A percentile compares a stretch with the other conserved stretches of the same genome.
These are phyloP conservation scores for Cydia splendana DNA, from an alignment of 1,140 invertebrate genomes.

Conservation along the genomic window DNA sequence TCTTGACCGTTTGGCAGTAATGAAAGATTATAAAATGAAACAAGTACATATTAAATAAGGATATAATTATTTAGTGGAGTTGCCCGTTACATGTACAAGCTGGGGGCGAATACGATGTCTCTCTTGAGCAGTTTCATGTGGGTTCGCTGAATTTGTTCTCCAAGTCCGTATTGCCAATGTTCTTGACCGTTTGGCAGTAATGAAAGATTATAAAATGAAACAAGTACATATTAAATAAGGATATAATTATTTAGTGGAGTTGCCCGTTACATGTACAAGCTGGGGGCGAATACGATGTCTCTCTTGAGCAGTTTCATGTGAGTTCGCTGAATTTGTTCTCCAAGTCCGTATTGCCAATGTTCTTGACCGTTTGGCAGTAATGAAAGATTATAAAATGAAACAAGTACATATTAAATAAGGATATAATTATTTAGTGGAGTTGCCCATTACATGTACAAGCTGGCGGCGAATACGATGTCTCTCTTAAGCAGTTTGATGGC, in stretches of 20 bases:
- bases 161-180: conserved; percentile 96
- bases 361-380: no score
- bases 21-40: conserved; percentile 15
- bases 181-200: no score
- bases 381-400: not conserved
- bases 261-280: conserved; percentile 92
- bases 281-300: conserved; percentile 99
- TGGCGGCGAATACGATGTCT: conserved; percentile 99
- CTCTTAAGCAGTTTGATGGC: conserved; percentile 96
- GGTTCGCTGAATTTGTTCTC: conserved; percentile 98
- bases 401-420: conserved; percentile 15
- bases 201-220: not conserved
- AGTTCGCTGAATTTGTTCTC: conserved; percentile 98
- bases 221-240: conserved; percentile 15
- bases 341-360: conserved; percentile 96
- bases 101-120: conserved; percentile 99
- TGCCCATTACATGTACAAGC: conserved; percentile 92
- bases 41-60: conserved; percentile 22
- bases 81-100: conserved; percentile 92
- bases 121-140: conserved; percentile 95
- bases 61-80: not conserved
- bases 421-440: not conserved
- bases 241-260: not conserved
- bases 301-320: conserved; percentile 95
- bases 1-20: no score